Percentiles rank a stretch among this genome's conserved stretches.
phyloP scores from a whole-genome alignment of 2,113 vertebrate genomes.

The Cervus canadensis region DNA sequence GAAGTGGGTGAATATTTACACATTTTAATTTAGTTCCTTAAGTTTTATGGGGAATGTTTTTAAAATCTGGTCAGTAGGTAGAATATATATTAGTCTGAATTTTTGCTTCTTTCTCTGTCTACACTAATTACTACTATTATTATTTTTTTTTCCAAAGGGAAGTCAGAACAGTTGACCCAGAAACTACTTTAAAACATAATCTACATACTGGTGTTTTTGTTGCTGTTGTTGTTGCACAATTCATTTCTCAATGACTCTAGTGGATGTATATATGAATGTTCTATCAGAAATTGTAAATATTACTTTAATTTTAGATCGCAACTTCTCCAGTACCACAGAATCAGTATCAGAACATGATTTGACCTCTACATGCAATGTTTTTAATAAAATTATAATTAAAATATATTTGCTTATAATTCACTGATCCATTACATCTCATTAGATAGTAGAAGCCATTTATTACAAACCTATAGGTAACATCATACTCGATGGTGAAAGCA shows the following conservation, averaged over 20 bases:
- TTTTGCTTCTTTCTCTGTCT: no score
- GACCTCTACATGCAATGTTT: neutral
- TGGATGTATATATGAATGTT: neutral
- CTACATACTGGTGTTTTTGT: neutral
- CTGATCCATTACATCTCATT: neutral
- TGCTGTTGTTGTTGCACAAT: neutral
- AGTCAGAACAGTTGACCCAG: neutral
- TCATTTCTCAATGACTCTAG: neutral
- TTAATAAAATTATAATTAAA: neutral
- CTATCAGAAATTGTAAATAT: neutral
- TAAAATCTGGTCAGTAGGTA: neutral
- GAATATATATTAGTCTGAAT: neutral
- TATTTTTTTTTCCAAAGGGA: neutral
- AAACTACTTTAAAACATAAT: neutral
- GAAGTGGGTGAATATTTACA: neutral
- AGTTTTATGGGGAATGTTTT: neutral
- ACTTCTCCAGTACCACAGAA: neutral
- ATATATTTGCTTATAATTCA: neutral
- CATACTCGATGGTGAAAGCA: neutral
- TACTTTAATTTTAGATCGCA: neutral
- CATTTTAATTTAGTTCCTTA: no score
- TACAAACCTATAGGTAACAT: neutral
- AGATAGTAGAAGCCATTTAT: neutral
- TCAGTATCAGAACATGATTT: neutral
- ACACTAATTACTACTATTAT: no score